Evolutionary conservation across 2,888 invertebrate species (phyloP).

Genomic region (Alsophila aescularia): DNA sequence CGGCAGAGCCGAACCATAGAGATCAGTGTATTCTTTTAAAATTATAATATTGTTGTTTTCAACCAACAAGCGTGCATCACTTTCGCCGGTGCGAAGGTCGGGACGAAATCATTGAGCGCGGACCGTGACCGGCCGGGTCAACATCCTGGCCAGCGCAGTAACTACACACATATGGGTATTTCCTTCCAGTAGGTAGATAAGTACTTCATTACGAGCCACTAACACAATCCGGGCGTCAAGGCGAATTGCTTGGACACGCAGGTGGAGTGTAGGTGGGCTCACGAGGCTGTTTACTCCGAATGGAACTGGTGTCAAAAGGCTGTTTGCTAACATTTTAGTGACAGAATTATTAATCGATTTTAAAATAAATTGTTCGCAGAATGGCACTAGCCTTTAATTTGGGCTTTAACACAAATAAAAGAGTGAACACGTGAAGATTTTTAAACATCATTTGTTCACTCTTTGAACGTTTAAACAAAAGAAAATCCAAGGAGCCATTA

Average conservation of each 20-base stretch:
- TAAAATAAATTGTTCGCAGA: neutral
- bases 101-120: conserved; percentile 13
- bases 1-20: too few relatives aligned
- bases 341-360: conserved; percentile 7
- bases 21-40: too few relatives aligned
- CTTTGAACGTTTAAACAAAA: too few relatives aligned
- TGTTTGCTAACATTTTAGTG: neutral
- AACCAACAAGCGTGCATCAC: conserved; percentile 4
- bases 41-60: neutral
- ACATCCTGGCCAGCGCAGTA: conserved; percentile 4
- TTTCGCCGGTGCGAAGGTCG: conserved; percentile 18
- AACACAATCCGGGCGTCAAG: conserved; percentile 3
- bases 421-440: too few relatives aligned
- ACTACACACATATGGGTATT: neutral
- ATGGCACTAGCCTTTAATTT: neutral
- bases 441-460: too few relatives aligned
- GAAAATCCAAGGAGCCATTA: too few relatives aligned
- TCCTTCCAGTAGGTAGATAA: neutral
- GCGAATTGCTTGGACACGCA: conserved; percentile 7
- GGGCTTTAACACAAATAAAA: neutral
- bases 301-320: neutral
- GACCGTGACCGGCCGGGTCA: conserved; percentile 16
- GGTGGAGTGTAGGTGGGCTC: conserved; percentile 15
- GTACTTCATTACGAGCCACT: neutral
- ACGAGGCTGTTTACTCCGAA: conserved; percentile 10